Evolutionary conservation across 2,113 vertebrate genomes (phyloP).

Genomic region (Cavia aperea): DNA sequence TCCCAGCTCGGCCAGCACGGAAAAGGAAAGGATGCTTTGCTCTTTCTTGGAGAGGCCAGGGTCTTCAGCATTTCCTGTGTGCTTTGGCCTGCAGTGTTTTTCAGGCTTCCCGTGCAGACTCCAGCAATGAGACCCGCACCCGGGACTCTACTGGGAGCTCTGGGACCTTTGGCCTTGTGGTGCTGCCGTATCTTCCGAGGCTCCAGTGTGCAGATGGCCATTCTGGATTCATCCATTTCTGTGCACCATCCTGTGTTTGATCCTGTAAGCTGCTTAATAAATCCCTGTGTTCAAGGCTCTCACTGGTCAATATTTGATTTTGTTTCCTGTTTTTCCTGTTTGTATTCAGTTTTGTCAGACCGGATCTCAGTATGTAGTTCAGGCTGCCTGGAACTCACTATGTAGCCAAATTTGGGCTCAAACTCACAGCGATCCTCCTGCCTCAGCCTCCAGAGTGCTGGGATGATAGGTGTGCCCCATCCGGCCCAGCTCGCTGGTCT

Average conservation of each 20-base stretch:
- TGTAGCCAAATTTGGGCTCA: too few relatives aligned
- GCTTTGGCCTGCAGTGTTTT: background rate
- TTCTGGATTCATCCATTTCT: background rate
- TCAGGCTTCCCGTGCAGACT: background rate
- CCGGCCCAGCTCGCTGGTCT: too few relatives aligned
- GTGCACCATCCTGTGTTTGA: background rate
- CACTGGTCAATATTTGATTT: too few relatives aligned
- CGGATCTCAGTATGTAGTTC: too few relatives aligned
- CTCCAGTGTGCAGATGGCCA: background rate
- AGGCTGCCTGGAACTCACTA: too few relatives aligned
- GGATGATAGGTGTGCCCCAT: too few relatives aligned
- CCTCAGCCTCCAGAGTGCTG: too few relatives aligned
- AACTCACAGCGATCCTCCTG: too few relatives aligned
- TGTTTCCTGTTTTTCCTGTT: too few relatives aligned
- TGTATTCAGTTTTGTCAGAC: too few relatives aligned
- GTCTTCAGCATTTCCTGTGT: background rate
- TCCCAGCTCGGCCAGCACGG: background rate
- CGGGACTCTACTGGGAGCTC: background rate
- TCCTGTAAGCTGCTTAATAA: background rate
- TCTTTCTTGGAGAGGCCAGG: background rate
- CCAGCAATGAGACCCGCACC: too few relatives aligned
- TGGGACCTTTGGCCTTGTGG: background rate
- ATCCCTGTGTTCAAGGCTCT: background rate
- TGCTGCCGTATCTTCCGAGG: background rate
- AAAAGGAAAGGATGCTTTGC: background rate